These are phyloP conservation scores for Malthinus seriepunctatus DNA, from an alignment of 2,888 invertebrate species.

Conservation along the genomic window DNA sequence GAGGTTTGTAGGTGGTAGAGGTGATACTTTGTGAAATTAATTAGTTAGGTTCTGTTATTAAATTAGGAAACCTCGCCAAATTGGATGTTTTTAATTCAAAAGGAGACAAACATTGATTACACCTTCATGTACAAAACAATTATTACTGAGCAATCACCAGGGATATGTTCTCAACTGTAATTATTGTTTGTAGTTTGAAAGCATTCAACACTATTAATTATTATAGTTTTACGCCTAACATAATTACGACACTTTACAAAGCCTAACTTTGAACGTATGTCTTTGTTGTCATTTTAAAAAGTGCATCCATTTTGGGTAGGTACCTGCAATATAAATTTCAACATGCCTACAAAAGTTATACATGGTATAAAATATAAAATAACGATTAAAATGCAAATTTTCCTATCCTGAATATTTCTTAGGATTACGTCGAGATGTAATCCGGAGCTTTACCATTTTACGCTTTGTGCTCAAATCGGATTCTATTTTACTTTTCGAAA, in stretches of 20 bases:
- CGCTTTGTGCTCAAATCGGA: constrained; percentile 19
- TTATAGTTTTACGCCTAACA: too few relatives aligned
- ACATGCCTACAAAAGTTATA: too few relatives aligned
- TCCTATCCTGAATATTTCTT: constrained; percentile 17
- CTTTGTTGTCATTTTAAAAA: too few relatives aligned
- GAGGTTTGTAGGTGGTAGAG: too few relatives aligned
- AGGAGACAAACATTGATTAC: neutral
- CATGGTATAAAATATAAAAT: constrained; percentile 8
- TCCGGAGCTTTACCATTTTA: constrained; percentile 18
- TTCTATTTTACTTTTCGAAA: constrained; percentile 10
- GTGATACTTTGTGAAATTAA: too few relatives aligned
- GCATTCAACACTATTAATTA: neutral
- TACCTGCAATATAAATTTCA: too few relatives aligned
- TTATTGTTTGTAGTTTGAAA: constrained; percentile 1
- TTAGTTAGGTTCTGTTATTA: too few relatives aligned
- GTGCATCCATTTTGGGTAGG: too few relatives aligned
- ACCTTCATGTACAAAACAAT: neutral
- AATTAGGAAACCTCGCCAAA: neutral
- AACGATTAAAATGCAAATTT: constrained; percentile 26
- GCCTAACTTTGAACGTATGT: too few relatives aligned
- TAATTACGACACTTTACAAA: too few relatives aligned
- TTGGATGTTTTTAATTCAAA: neutral
- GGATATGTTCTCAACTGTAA: constrained; percentile 2
- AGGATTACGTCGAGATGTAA: constrained; percentile 16
- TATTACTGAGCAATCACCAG: neutral